These are phyloP conservation scores for Eurytoma californica DNA, from an alignment of 2,888 invertebrate species.

Conservation along the genomic window DNA sequence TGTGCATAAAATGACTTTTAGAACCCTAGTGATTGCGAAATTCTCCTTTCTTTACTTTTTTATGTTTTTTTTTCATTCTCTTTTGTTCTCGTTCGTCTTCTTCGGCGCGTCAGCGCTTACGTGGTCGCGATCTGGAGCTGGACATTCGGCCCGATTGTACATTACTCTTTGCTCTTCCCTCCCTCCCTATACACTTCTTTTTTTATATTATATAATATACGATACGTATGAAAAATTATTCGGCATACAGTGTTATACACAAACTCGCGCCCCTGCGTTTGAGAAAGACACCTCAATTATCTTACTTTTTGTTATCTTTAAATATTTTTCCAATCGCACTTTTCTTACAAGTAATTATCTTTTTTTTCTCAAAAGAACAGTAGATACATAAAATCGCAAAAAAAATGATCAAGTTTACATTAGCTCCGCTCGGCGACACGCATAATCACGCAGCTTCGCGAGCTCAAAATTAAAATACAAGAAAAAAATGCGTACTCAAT, in stretches of 20 bases:
- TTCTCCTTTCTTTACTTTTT: slow-evolving; percentile 18
- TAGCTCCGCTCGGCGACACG: slow-evolving; percentile 7
- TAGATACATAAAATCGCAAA: slow-evolving; percentile 49
- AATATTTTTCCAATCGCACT: slow-evolving; percentile 48
- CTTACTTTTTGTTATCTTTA: background rate
- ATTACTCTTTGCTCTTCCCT: slow-evolving; percentile 27
- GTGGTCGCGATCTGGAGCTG: slow-evolving; percentile 49
- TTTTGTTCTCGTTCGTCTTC: slow-evolving; percentile 1
- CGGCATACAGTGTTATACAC: slow-evolving; percentile 38
- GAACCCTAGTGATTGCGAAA: slow-evolving; percentile 43
- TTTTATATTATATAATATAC: slow-evolving; percentile 28
- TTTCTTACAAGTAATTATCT: slow-evolving; percentile 31
- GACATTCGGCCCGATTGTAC: slow-evolving; percentile 56
- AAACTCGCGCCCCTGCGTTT: slow-evolving; percentile 38
- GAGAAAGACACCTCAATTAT: slow-evolving; percentile 45
- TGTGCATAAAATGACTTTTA: slow-evolving; percentile 38
- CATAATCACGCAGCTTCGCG: background rate
- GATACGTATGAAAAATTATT: slow-evolving; percentile 53
- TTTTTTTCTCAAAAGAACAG: slow-evolving; percentile 47
- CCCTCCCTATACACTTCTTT: slow-evolving; percentile 35
- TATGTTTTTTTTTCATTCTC: background rate
- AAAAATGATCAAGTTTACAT: slow-evolving; percentile 35
- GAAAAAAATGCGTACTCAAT: background rate
- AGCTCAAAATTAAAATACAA: slow-evolving; percentile 7
- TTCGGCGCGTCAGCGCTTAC: background rate